Evolutionary conservation across 2,888 invertebrate species (phyloP).

Genomic region (Alloscopus bannaensis): DNA sequence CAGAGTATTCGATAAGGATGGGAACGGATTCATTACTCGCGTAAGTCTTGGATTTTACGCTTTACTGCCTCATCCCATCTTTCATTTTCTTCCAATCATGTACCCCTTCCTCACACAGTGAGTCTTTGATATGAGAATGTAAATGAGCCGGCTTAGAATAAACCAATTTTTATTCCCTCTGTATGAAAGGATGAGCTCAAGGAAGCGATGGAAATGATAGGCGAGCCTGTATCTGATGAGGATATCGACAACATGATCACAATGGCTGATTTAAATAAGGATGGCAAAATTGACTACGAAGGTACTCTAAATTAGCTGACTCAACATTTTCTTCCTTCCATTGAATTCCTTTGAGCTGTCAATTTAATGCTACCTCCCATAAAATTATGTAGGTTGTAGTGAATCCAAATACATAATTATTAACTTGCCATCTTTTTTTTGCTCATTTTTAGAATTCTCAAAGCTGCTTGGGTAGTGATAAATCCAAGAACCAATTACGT

Average conservation of each 20-base stretch:
- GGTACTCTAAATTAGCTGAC: conserved; percentile 77
- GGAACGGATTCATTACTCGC: conserved; percentile 89
- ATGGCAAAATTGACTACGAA: conserved; percentile 89
- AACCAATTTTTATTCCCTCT: background rate
- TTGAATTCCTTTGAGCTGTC: background rate
- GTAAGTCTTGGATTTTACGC: conserved; percentile 57
- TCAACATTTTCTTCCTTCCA: conserved; percentile 6
- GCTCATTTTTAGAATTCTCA: conserved; percentile 79
- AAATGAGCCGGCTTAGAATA: no score
- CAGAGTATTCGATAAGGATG: conserved; percentile 91
- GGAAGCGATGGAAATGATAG: conserved; percentile 88
- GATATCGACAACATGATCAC: conserved; percentile 85
- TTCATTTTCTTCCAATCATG: no score
- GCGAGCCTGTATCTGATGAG: conserved; percentile 85
- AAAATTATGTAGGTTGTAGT: background rate
- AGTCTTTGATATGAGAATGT: no score
- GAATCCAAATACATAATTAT: background rate
- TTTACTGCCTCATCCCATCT: background rate
- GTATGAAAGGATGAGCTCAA: conserved; percentile 85
- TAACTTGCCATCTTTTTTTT: background rate
- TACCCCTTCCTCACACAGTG: no score
- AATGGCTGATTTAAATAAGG: conserved; percentile 86
- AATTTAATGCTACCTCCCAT: background rate
- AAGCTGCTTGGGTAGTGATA: conserved; percentile 79
- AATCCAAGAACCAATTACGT: background rate